Percentiles rank a stretch among this genome's conserved stretches.
Evolutionary conservation across 2,113 vertebrate species (phyloP).

Genomic region (Sapayoa aenigma): DNA sequence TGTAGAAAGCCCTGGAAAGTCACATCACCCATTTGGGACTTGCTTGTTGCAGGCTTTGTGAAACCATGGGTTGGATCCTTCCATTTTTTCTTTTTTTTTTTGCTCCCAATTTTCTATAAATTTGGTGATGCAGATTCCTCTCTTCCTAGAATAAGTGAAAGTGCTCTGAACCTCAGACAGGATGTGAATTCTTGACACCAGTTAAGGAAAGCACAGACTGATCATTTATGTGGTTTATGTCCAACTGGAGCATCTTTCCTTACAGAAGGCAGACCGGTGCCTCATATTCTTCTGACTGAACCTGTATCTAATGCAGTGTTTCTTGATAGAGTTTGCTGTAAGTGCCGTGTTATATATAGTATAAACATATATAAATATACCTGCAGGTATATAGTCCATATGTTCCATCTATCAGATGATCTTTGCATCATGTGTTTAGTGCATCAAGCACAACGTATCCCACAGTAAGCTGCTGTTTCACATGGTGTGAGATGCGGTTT

Average conservation of each 20-base stretch:
- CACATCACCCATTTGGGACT: background rate
- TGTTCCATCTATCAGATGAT: background rate
- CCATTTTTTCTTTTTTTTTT: background rate
- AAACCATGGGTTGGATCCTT: background rate
- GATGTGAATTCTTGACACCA: background rate
- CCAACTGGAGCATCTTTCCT: background rate
- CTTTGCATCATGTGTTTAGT: background rate
- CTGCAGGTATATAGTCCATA: background rate
- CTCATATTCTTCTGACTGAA: background rate
- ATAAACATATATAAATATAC: too few species aligned
- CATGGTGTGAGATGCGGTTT: background rate
- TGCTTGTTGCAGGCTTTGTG: conserved; percentile 17
- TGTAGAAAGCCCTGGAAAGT: background rate
- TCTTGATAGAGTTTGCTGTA: background rate
- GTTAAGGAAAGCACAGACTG: background rate
- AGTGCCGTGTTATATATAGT: background rate
- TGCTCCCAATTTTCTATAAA: background rate
- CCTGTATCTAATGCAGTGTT: background rate
- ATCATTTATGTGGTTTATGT: background rate
- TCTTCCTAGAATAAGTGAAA: background rate
- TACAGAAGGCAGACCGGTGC: background rate
- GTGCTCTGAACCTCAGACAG: background rate
- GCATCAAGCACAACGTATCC: background rate
- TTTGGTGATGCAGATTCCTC: background rate
- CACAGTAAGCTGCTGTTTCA: background rate